Conservation (phyloP, 2,888 invertebrate species). For the Heliconius cydno region DNA sequence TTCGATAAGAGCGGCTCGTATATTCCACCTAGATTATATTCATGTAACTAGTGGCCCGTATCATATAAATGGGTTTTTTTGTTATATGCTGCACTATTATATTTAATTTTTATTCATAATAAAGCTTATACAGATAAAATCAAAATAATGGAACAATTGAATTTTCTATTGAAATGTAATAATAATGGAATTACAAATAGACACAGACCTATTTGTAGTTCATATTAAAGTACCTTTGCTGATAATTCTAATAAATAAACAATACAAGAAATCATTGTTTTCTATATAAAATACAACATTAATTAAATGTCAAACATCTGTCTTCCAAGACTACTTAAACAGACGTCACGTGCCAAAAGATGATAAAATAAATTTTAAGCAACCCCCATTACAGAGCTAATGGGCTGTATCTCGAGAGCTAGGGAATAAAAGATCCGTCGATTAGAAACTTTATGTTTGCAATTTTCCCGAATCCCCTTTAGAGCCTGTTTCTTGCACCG, state of each 20-base stretch:
- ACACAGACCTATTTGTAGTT: background rate
- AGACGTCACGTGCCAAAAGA: conserved; percentile 81
- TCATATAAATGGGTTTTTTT: background rate
- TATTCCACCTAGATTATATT: background rate
- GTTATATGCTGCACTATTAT: background rate
- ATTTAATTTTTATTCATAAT: background rate
- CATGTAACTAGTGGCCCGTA: background rate
- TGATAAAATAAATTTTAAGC: conserved; percentile 82
- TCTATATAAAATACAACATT: conserved; percentile 24
- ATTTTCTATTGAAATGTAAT: background rate
- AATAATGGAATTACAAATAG: background rate
- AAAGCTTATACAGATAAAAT: background rate
- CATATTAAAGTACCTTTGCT: background rate
- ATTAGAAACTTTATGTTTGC: conserved; percentile 83
- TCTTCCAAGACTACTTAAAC: conserved; percentile 53
- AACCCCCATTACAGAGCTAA: conserved; percentile 81
- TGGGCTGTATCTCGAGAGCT: conserved; percentile 81
- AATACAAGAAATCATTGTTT: conserved; percentile 6
- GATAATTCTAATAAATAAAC: background rate
- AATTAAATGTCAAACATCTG: conserved; percentile 40
- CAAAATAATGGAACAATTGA: background rate
- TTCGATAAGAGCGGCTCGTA: background rate
- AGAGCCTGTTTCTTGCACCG: conserved; percentile 53
- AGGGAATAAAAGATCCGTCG: conserved; percentile 82
- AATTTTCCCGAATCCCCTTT: conserved; percentile 73